Evolutionary conservation across 2,888 invertebrate species (phyloP).

Genomic region (Pecten maximus): DNA sequence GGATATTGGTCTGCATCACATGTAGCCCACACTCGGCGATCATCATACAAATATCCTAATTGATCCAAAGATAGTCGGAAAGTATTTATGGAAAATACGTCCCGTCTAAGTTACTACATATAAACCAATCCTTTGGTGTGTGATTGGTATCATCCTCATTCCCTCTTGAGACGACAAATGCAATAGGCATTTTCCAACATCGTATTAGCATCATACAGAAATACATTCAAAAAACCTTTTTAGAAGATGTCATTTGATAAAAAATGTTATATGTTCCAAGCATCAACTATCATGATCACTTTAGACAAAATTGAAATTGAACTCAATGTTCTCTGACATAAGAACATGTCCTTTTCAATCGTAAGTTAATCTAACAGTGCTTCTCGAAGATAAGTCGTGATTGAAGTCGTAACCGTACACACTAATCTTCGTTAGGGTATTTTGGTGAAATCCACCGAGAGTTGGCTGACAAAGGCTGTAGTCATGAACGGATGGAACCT

Average conservation of each 20-base stretch:
- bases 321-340: too few species aligned
- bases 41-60: not conserved
- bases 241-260: too few species aligned
- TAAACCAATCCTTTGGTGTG: not conserved
- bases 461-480: not conserved
- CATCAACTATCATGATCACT: too few species aligned
- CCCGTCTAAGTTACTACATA: not conserved
- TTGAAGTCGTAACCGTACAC: not conserved
- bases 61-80: not conserved
- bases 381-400: not conserved
- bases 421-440: not conserved
- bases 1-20: not conserved
- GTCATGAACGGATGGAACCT: not conserved
- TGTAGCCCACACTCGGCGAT: not conserved
- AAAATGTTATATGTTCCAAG: too few species aligned
- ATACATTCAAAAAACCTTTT: too few species aligned
- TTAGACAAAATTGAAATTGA: too few species aligned
- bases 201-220: too few species aligned
- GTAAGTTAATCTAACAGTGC: not conserved
- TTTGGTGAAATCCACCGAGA: not conserved
- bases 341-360: not conserved
- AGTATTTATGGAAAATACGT: not conserved
- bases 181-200: too few species aligned
- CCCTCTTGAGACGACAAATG: not conserved
- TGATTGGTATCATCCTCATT: not conserved